Evolutionary conservation across 2,113 vertebrate species (phyloP).

Genomic region (Hoplias malabaricus): DNA sequence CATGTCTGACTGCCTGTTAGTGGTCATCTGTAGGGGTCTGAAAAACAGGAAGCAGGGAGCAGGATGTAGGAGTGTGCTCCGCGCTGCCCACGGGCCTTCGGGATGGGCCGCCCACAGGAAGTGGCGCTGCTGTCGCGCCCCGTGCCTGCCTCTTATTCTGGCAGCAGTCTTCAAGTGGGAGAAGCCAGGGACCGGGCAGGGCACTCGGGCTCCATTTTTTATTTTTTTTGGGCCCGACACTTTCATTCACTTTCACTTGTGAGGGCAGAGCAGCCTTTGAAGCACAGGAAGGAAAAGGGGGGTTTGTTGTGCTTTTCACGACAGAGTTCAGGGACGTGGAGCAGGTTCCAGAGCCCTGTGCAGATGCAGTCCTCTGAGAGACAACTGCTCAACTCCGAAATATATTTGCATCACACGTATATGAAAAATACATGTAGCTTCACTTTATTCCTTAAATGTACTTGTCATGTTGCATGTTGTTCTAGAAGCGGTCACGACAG

Average conservation of each 20-base stretch:
- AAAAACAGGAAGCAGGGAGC: slow-evolving; percentile 79
- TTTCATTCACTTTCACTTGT: slow-evolving; percentile 14
- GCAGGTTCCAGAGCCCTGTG: neutral
- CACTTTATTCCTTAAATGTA: no score
- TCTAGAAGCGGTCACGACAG: no score
- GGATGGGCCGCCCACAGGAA: slow-evolving; percentile 63
- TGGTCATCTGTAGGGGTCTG: slow-evolving; percentile 64
- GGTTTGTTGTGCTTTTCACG: neutral
- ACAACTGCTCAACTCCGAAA: neutral
- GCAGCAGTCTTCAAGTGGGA: slow-evolving; percentile 51
- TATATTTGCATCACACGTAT: neutral
- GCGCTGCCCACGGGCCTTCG: slow-evolving; percentile 63
- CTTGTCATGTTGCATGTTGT: no score
- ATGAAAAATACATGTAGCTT: no score
- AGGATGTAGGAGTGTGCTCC: slow-evolving; percentile 70
- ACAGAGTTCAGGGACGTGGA: neutral
- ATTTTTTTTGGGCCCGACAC: neutral
- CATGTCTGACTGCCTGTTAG: slow-evolving; percentile 43
- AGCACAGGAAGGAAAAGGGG: neutral
- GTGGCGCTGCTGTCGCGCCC: slow-evolving; percentile 61
- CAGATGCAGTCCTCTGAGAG: neutral
- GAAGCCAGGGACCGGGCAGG: neutral
- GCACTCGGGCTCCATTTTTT: neutral
- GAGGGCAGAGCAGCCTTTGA: neutral
- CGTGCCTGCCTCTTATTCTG: slow-evolving; percentile 62